These are phyloP conservation scores for Mycteria americana DNA, from an alignment of 2,797 vertebrate genomes.

Conservation along the genomic window DNA sequence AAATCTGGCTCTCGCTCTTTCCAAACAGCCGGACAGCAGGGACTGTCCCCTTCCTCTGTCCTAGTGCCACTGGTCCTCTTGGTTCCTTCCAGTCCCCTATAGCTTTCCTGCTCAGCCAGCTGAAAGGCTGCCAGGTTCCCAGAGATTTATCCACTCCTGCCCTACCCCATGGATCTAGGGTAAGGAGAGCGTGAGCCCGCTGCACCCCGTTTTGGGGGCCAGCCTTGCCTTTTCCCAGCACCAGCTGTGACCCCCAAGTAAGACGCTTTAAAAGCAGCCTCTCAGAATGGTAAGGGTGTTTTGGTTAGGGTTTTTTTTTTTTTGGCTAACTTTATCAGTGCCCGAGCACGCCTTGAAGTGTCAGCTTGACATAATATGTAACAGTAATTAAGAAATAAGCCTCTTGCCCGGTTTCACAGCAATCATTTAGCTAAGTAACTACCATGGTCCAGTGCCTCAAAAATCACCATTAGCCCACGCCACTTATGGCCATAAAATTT, in stretches of 20 bases:
- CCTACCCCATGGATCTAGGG: not conserved
- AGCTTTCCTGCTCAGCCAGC: not conserved
- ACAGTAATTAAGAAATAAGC: conserved; percentile 97
- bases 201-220: not conserved
- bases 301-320: conserved; percentile 64
- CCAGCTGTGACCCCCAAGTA: not conserved
- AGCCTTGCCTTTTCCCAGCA: not conserved
- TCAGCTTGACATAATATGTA: conserved; percentile 85
- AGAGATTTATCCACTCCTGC: not conserved
- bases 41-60: not conserved
- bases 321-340: conserved; percentile 86
- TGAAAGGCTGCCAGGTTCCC: not conserved
- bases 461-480: conserved; percentile 98
- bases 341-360: conserved; percentile 72
- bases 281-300: not conserved
- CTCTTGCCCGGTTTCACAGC: conserved; percentile 81
- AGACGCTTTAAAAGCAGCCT: not conserved
- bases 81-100: not conserved
- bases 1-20: not conserved
- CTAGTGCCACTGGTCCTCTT: not conserved
- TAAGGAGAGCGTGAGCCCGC: rapidly evolving
- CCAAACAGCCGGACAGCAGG: not conserved
- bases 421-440: conserved; percentile 91
- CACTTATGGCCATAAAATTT: conserved; percentile 99
- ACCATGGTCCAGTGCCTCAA: conserved; percentile 96